Evolutionary conservation across 2,888 invertebrate species (phyloP), one percentile per base, ranked within the genome.

Genomic region (Papilio demoleus): DNA sequence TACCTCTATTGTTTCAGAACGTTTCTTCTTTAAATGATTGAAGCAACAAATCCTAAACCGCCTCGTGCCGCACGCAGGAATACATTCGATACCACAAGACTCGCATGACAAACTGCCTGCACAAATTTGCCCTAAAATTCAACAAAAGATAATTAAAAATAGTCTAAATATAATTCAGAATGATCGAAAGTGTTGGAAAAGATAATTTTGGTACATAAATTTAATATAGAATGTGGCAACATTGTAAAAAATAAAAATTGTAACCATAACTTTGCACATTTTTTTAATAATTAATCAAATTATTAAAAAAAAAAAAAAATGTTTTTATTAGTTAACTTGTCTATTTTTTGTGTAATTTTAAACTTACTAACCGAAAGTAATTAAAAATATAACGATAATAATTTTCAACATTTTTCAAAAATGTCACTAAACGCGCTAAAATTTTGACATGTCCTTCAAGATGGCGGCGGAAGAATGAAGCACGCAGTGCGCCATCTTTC

Each of bases 31-130:
- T 75, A 95, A 84, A 77, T 95, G 96, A 86, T 96, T 96, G 90
- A 95, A 95, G 82, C 96, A 96, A 82, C 96, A 96, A 0, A 95
- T 94, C 4, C 95, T 88, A 83, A 95, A 96, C 77, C 94, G 94
- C 4, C 95, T 89, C 0, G 95, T 95, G 4, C 96, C 95, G 74
- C 96, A 96, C 0, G 95, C 94, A 0, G 94, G 88, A 11, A 93
- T 89, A 73, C 96, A 96, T 81, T 95, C 95, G 6, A 93, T 90
- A 2, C 95, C 96, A 74, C 96, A 96, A 1, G 95, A 95, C 77
- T 94, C 94, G 76, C 95, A 96, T 1, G 94, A 93, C n/a, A 94
- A 81, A 8, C 85, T 82, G 17, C 93, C 92, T 0, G 93, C 93
- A 90, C 92, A 93, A 1, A 93, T 76, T 65, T 86, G 92, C 67